Percentiles rank a stretch among this genome's conserved stretches.
Evolutionary conservation across 2,888 invertebrate genomes (phyloP).

Genomic region (Conops quadrifasciatus): DNA sequence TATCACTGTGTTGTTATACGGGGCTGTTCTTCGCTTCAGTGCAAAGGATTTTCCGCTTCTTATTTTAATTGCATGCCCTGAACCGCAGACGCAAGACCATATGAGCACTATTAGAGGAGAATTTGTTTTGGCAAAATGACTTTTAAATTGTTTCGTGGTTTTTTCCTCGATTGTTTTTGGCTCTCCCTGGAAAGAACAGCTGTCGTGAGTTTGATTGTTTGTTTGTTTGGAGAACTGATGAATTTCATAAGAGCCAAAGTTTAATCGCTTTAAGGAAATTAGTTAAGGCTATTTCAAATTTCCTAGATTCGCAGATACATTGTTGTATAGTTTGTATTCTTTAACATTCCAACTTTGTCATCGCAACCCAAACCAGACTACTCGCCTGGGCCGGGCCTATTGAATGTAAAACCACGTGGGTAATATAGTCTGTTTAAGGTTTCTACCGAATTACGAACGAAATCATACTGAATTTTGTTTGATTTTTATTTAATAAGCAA

Average conservation of each 20-base stretch:
- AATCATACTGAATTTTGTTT: no score
- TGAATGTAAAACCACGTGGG: no score
- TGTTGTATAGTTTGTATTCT: no score
- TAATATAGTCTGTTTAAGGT: no score
- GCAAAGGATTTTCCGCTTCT: constrained; percentile 47
- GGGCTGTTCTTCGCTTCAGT: background rate
- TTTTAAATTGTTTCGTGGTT: constrained; percentile 30
- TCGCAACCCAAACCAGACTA: no score
- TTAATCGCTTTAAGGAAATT: background rate
- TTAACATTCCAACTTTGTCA: no score
- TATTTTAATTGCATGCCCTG: constrained; percentile 11
- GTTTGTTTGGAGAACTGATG: constrained; percentile 10
- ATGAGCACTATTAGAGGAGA: constrained; percentile 26
- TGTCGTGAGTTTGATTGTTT: constrained; percentile 11
- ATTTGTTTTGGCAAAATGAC: constrained; percentile 29
- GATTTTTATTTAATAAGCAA: no score
- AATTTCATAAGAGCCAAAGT: background rate
- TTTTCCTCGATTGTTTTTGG: background rate
- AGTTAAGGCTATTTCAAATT: background rate
- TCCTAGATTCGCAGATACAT: no score
- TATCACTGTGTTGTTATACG: background rate
- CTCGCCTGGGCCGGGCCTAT: no score
- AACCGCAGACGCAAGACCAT: constrained; percentile 26
- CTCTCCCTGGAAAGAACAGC: background rate
- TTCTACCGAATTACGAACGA: no score